Evolutionary conservation across 2,113 vertebrate species (phyloP).

Genomic region (Psettodes erumei): DNA sequence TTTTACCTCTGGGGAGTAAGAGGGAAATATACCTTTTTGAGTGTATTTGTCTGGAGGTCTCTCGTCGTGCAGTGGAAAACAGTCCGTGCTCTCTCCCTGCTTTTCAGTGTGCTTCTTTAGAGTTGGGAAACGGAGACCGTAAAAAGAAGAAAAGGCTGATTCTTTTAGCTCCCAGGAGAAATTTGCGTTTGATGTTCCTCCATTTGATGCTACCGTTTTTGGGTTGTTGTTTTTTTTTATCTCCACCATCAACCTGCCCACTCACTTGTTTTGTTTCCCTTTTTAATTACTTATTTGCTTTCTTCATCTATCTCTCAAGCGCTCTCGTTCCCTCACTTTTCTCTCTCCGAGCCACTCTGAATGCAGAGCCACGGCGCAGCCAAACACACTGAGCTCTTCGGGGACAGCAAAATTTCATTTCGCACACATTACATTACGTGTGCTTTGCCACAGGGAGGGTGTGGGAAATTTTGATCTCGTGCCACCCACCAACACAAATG

Average conservation of each 20-base stretch:
- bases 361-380: conserved; percentile 38
- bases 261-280: conserved; percentile 14
- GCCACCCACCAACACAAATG: conserved; percentile 34
- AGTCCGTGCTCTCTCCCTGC: conserved; percentile 7
- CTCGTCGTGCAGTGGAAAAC: conserved; percentile 41
- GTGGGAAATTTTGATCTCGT: conserved; percentile 50
- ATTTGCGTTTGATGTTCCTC: conserved; percentile 38
- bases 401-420: conserved; percentile 68
- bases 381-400: conserved; percentile 41
- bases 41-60: conserved; percentile 47
- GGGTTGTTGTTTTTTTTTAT: no score
- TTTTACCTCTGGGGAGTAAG: conserved; percentile 51
- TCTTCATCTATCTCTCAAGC: not conserved
- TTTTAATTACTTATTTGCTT: conserved; percentile 20
- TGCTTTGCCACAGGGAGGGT: conserved; percentile 58
- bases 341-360: conserved; percentile 1
- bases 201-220: conserved; percentile 45
- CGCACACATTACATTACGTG: conserved; percentile 44
- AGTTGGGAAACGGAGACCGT: conserved; percentile 17
- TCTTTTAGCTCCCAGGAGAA: conserved; percentile 34
- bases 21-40: conserved; percentile 54
- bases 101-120: conserved; percentile 23
- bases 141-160: conserved; percentile 32
- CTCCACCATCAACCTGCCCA: conserved; percentile 26
- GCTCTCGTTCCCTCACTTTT: not conserved